Percentiles rank a stretch among this genome's conserved stretches.
Conservation (phyloP, 2,113 vertebrate species). For the Halcyon senegalensis region DNA sequence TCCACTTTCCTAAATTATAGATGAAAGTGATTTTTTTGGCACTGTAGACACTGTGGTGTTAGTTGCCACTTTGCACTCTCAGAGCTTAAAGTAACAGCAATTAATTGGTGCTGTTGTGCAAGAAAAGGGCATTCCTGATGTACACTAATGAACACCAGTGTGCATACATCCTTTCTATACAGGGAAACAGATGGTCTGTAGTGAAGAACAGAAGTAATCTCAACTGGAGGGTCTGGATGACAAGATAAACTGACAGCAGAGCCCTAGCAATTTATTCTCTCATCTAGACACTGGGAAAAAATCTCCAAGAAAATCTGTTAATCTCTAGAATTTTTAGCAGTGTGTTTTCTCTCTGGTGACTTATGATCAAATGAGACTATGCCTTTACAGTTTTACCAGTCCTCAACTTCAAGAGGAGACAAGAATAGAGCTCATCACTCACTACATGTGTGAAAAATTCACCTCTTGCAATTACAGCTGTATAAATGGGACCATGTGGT, state of each 20-base stretch:
- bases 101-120: constrained; percentile 41
- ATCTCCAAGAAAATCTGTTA: constrained; percentile 41
- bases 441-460: background rate
- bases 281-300: constrained; percentile 12
- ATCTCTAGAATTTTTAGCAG: constrained; percentile 33
- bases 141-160: constrained; percentile 43
- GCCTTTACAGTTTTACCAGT: background rate
- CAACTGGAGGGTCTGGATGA: constrained; percentile 54
- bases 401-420: background rate
- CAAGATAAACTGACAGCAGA: constrained; percentile 50
- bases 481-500: background rate
- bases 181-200: constrained; percentile 63
- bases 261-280: constrained; percentile 25
- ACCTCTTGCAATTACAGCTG: background rate
- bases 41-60: background rate
- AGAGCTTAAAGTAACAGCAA: constrained; percentile 10
- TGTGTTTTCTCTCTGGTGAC: constrained; percentile 24
- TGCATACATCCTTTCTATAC: constrained; percentile 19
- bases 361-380: background rate
- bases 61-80: background rate
- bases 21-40: constrained; percentile 54
- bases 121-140: constrained; percentile 38
- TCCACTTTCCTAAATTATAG: constrained; percentile 73
- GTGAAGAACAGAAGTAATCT: constrained; percentile 51
- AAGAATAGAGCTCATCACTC: background rate